Percentiles rank a stretch among this genome's conserved stretches.
phyloP scores from a whole-genome alignment of 2,888 invertebrate species.

The Himalopsyche japonica region DNA sequence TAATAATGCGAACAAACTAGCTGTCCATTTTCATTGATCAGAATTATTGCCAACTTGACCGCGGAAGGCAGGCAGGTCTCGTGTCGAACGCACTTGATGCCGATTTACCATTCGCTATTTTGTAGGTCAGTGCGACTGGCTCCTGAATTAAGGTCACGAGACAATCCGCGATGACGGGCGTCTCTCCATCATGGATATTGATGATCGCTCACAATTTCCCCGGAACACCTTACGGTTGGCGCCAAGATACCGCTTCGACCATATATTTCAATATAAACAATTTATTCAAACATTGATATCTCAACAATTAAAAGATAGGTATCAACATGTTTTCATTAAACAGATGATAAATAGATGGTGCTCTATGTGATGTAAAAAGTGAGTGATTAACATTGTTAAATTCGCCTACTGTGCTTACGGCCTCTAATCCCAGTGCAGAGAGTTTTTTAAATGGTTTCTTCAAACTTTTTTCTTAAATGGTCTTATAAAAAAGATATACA shows the following conservation, averaged over 20 bases:
- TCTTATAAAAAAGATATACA: no score
- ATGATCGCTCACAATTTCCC: not conserved
- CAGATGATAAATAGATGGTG: no score
- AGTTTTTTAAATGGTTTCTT: no score
- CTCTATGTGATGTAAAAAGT: no score
- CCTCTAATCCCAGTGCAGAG: no score
- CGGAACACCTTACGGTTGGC: not conserved
- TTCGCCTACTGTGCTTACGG: no score
- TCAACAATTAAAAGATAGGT: no score
- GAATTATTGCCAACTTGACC: not conserved
- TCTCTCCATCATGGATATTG: not conserved
- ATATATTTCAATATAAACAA: no score
- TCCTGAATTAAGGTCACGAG: not conserved
- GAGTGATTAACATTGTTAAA: no score
- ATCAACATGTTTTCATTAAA: no score
- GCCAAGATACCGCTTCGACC: not conserved
- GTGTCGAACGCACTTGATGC: not conserved
- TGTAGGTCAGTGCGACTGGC: not conserved
- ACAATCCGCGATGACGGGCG: not conserved
- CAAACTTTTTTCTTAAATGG: no score
- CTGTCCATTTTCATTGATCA: constrained; percentile 1
- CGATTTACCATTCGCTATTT: not conserved
- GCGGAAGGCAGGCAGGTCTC: not conserved
- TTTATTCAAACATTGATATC: no score
- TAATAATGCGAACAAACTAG: not conserved